phyloP scores from a whole-genome alignment of 2,888 invertebrate genomes.

The Acleris laterana region DNA sequence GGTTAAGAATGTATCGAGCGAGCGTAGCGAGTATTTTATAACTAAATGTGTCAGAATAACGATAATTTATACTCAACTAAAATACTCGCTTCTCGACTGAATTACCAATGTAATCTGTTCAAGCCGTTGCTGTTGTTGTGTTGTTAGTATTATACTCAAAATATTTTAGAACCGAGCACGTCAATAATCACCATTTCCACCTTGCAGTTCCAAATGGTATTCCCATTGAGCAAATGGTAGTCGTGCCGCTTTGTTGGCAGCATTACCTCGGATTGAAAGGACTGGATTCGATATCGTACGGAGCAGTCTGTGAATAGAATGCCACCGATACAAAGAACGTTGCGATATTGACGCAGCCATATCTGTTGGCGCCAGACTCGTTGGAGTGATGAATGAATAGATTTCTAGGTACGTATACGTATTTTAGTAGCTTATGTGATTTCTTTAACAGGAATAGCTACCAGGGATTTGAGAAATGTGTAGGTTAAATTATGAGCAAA shows the following conservation, averaged over 20 bases:
- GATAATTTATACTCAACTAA: too few species aligned
- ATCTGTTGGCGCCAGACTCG: constrained; percentile 27
- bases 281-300: constrained; percentile 65
- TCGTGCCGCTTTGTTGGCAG: constrained; percentile 67
- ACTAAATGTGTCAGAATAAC: too few species aligned
- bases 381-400: constrained; percentile 18
- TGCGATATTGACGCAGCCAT: constrained; percentile 33
- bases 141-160: too few species aligned
- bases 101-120: too few species aligned
- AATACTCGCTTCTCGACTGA: too few species aligned
- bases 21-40: too few species aligned
- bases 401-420: too few species aligned
- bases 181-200: constrained; percentile 50
- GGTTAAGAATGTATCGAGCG: too few species aligned
- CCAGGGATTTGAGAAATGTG: too few species aligned
- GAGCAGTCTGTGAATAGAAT: constrained; percentile 62
- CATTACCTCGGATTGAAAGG: constrained; percentile 64
- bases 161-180: constrained; percentile 25
- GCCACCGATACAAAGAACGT: constrained; percentile 63
- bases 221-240: constrained; percentile 64
- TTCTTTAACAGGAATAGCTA: neutral
- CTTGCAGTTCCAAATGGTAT: constrained; percentile 65
- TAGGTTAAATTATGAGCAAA: too few species aligned
- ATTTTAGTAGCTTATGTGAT: neutral
- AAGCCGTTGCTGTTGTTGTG: too few species aligned